These are phyloP conservation scores for Lindbergichthys nudifrons DNA, from an alignment of 2,797 vertebrate genomes.

Conservation along the genomic window DNA sequence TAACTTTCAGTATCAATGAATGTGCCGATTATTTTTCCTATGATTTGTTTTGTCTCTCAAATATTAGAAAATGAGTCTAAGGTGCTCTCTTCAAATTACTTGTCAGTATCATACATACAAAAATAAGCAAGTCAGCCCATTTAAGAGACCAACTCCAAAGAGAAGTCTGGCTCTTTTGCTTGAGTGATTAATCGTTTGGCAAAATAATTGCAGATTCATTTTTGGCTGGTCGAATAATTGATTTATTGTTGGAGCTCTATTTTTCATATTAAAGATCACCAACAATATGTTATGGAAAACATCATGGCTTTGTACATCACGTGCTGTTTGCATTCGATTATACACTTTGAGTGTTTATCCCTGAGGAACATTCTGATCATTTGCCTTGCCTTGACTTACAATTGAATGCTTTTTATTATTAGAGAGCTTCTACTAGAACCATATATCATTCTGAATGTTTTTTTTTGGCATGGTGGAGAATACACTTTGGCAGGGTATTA, in stretches of 20 bases:
- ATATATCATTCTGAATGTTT: slow-evolving; percentile 73
- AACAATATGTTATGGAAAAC: slow-evolving; percentile 7
- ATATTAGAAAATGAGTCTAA: not conserved
- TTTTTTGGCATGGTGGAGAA: slow-evolving; percentile 74
- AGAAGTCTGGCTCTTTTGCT: not conserved
- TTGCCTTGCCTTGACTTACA: slow-evolving; percentile 63
- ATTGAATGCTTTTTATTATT: slow-evolving; percentile 67
- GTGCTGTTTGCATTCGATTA: slow-evolving; percentile 35
- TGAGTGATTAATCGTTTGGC: not conserved
- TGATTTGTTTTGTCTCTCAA: not conserved
- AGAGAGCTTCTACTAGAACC: slow-evolving; percentile 62
- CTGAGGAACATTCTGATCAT: slow-evolving; percentile 55
- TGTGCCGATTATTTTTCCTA: not conserved
- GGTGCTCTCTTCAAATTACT: not conserved
- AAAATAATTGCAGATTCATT: not conserved
- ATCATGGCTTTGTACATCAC: slow-evolving; percentile 20
- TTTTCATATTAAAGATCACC: slow-evolving; percentile 24
- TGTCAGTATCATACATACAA: not conserved
- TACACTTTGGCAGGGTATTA: slow-evolving; percentile 79
- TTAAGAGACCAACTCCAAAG: no score
- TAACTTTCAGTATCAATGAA: not conserved
- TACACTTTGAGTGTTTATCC: slow-evolving; percentile 50
- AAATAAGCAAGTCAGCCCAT: not conserved
- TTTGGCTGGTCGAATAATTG: not conserved
- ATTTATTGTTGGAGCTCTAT: not conserved